Percentiles rank a stretch among this genome's conserved stretches.
These are phyloP conservation scores for Microcebus lehilahytsara DNA, from an alignment of 2,113 vertebrate species.

Conservation along the genomic window DNA sequence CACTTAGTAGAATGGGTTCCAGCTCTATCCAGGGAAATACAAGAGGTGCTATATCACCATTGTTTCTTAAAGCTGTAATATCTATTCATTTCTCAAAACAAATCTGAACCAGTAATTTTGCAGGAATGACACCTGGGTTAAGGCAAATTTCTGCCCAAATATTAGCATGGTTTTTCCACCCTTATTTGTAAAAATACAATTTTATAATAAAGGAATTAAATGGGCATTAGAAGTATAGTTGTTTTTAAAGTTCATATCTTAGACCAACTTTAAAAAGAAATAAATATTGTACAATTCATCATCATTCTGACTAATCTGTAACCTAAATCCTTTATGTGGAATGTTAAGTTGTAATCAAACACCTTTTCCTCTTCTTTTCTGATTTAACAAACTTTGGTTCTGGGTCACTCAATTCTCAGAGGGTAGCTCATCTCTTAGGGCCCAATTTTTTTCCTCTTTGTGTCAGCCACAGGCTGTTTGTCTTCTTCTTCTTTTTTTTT, in stretches of 20 bases:
- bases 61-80: not conserved
- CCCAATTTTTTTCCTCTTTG: not conserved
- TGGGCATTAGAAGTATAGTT: not conserved
- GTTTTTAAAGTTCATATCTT: not conserved
- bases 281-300: not conserved
- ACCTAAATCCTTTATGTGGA: constrained; percentile 8
- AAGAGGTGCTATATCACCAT: too few species aligned
- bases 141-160: constrained; percentile 18
- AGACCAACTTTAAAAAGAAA: not conserved
- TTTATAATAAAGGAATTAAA: constrained; percentile 18
- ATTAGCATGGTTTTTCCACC: constrained; percentile 4
- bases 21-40: too few species aligned
- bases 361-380: not conserved
- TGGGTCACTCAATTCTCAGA: not conserved
- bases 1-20: too few species aligned
- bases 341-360: not conserved
- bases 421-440: not conserved
- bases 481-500: not conserved
- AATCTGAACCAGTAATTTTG: constrained; percentile 28
- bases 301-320: not conserved
- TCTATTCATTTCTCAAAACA: constrained; percentile 37
- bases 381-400: constrained; percentile 13
- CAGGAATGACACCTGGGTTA: not conserved
- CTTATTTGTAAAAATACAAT: constrained; percentile 11
- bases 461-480: not conserved